Conservation (phyloP, 1,140 invertebrate species). For the Ostrea edulis region DNA sequence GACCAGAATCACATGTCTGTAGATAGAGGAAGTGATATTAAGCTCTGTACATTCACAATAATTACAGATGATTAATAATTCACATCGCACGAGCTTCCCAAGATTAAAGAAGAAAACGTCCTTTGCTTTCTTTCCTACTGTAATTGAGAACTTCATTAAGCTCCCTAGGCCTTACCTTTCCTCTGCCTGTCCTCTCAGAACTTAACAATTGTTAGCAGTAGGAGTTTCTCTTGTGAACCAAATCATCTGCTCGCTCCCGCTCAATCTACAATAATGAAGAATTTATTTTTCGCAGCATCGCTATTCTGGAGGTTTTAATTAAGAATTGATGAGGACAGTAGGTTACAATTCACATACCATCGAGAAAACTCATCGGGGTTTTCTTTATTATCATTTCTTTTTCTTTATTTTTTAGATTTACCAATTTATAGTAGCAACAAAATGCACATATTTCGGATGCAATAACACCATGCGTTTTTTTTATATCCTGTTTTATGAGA, state of each 20-base stretch:
- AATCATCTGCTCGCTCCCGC: background rate
- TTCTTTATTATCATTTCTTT: too few species aligned
- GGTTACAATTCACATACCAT: background rate
- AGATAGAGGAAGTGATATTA: too few species aligned
- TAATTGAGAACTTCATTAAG: background rate
- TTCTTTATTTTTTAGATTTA: too few species aligned
- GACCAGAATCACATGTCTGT: too few species aligned
- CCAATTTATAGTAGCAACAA: too few species aligned
- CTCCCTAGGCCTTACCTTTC: background rate
- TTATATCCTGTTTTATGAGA: too few species aligned
- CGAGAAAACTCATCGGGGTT: background rate
- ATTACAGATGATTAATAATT: too few species aligned
- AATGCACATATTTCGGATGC: too few species aligned
- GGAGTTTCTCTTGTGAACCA: background rate
- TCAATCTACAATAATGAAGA: background rate
- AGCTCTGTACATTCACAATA: too few species aligned
- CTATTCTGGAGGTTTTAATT: background rate
- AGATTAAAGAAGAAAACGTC: too few species aligned
- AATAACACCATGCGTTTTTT: too few species aligned
- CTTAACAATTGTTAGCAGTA: background rate
- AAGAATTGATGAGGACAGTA: background rate
- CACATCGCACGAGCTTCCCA: too few species aligned
- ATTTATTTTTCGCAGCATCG: background rate
- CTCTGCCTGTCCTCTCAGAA: background rate
- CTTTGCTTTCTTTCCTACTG: background rate